Base-by-base conservation (phyloP, 2,888 invertebrate genomes). In the Meiosimyza decipiens region DNA sequence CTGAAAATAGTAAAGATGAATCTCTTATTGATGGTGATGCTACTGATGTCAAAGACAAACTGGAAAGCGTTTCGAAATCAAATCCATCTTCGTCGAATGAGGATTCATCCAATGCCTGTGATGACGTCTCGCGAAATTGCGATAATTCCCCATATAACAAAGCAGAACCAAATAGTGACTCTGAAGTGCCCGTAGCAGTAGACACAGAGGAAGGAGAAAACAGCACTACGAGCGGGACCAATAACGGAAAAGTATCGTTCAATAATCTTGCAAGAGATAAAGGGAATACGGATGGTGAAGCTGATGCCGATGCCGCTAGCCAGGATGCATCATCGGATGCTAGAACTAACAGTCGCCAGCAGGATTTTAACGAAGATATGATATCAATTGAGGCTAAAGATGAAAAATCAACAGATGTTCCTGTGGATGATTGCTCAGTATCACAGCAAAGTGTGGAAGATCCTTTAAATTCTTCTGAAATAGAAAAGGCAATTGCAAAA, bases 331-430 rank as follows among this genome's bases (percentile, higher is more conserved):
- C 52, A 13, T 15, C 68, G 50, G 59, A 59, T 59, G 59, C 9
- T 11, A 49, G 22, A 28, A 13, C 28, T 22, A 33, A 50, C 9
- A 50, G 49, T 9, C 40, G 40, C 9, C 40, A 40, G 9, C 69
- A 33, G 52, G 28, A 40, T 9, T 40, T 40, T 40, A 40, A 28
- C 28, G 15, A 22, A 28, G 28, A 22, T 15, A 22, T 22, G 15
- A 28, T 15, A 59, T 59, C 59, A 28, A 59, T 28, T 15, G 66
- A 52, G n/a, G 52, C 52, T 57, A 57, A 60, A 62, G 79, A 77
- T 71, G 80, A 81, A 67, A 81, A 81, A 67, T 75, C 78, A 49
- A 81, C 81, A 16, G 80, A 79, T n/a, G 82, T 81, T 73, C 80
- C 79, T 51, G 83, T 80, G 71, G 79, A 80, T 54, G 82, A 84